phyloP scores from a whole-genome alignment of 2,113 vertebrate species.

The Heterocephalus glaber region DNA sequence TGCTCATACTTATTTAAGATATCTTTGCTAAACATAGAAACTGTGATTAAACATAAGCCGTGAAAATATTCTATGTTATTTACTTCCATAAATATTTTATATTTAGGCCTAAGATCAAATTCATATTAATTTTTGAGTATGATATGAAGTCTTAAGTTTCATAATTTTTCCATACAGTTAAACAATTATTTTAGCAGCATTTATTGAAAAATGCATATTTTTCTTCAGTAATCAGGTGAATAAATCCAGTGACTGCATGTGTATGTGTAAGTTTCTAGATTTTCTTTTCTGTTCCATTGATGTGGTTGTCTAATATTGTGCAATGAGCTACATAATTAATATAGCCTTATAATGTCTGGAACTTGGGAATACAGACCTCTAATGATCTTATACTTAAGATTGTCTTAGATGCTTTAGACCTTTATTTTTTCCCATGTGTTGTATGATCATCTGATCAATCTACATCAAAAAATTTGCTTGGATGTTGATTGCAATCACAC shows the following conservation, averaged over 20 bases:
- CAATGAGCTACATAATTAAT: background rate
- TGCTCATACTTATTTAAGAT: background rate
- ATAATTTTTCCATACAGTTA: background rate
- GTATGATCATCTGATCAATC: background rate
- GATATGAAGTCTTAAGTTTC: background rate
- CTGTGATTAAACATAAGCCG: background rate
- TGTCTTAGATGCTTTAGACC: background rate
- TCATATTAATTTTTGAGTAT: conserved; percentile 1
- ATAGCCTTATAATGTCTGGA: background rate
- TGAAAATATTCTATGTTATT: background rate
- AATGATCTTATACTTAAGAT: background rate
- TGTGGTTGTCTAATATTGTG: background rate
- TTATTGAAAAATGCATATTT: background rate
- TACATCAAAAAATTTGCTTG: background rate
- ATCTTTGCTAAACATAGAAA: background rate
- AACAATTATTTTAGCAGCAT: background rate
- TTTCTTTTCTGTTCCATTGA: conserved; percentile 28
- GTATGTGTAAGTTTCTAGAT: background rate
- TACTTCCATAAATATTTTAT: background rate
- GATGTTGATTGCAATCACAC: background rate
- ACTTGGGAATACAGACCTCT: background rate
- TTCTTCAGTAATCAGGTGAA: background rate
- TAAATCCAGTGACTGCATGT: background rate
- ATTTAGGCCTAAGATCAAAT: background rate
- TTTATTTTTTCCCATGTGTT: background rate